phyloP scores from a whole-genome alignment of 1,140 invertebrate species.

The Rhagoletis pomonella region DNA sequence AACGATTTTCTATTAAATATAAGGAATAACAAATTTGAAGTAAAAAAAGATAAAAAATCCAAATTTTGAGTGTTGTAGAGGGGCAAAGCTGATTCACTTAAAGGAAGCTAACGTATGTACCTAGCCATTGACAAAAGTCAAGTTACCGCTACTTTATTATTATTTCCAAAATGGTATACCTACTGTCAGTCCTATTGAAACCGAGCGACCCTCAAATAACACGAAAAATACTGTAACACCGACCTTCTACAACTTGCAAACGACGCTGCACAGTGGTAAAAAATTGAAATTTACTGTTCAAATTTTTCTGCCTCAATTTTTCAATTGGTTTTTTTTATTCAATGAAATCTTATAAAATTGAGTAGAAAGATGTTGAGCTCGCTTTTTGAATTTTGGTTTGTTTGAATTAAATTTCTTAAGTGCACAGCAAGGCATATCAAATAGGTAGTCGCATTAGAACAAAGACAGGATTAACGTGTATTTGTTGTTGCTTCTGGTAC shows the following conservation, averaged over 20 bases:
- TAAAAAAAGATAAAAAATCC: background rate
- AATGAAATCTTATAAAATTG: too few species aligned
- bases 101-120: background rate
- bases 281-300: too few species aligned
- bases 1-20: background rate
- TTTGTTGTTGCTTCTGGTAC: too few species aligned
- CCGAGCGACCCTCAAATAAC: background rate
- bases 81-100: background rate
- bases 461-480: too few species aligned
- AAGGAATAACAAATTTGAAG: background rate
- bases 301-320: too few species aligned
- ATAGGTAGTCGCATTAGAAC: too few species aligned
- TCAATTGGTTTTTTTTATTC: too few species aligned
- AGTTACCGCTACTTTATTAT: conserved; percentile 24
- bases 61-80: background rate
- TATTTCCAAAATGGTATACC: background rate
- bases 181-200: background rate
- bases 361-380: too few species aligned
- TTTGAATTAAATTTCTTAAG: too few species aligned
- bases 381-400: too few species aligned
- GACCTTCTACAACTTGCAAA: background rate
- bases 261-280: background rate
- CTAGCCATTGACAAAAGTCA: conserved; percentile 22
- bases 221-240: background rate
- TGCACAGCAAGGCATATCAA: too few species aligned